These are phyloP conservation scores for Hyles lineata DNA, from an alignment of 2,888 invertebrate genomes.

Conservation along the genomic window DNA sequence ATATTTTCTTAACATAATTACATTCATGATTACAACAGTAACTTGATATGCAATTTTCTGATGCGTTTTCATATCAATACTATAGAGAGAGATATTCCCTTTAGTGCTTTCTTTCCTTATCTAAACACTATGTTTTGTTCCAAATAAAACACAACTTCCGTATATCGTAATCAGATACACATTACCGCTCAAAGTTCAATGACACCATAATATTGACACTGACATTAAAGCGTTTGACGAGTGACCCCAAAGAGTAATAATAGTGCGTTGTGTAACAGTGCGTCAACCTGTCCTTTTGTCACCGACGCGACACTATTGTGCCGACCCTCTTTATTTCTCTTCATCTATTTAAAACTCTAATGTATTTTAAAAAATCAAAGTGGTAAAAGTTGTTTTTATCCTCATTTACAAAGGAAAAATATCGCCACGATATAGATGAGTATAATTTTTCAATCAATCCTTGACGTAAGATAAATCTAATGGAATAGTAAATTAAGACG, in stretches of 20 bases:
- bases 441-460: no score
- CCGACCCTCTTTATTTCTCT: constrained; percentile 43
- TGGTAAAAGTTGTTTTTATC: no score
- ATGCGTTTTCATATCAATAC: no score
- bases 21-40: no score
- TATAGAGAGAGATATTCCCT: no score
- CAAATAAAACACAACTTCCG: background rate
- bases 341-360: background rate
- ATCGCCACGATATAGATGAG: no score
- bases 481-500: no score
- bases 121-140: background rate
- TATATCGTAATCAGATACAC: background rate
- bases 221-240: constrained; percentile 56
- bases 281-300: constrained; percentile 52
- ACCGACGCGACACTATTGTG: constrained; percentile 53
- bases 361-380: no score
- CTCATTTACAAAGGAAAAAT: no score
- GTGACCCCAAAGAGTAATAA: constrained; percentile 44
- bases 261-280: constrained; percentile 52
- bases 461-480: no score
- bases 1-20: no score
- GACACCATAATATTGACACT: constrained; percentile 50
- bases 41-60: no score
- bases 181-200: constrained; percentile 33
- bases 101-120: background rate